Evolutionary conservation across 2,113 vertebrate genomes (phyloP).

Genomic region (Lasiurus borealis): DNA sequence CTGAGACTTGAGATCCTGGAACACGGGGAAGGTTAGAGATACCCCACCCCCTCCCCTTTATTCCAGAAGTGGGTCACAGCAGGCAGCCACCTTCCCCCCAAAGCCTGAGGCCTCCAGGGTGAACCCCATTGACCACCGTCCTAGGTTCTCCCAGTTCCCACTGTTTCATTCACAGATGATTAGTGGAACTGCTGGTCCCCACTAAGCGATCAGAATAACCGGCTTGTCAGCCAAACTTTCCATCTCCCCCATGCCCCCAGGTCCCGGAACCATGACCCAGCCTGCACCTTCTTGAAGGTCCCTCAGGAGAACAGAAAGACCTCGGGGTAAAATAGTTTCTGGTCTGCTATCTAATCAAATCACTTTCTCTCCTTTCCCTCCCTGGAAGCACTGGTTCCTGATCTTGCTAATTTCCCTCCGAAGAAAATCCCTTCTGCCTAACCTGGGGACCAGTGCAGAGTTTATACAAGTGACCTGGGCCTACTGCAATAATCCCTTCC

Average conservation of each 20-base stretch:
- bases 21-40: background rate
- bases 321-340: background rate
- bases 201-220: background rate
- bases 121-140: background rate
- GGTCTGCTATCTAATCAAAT: background rate
- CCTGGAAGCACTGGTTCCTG: background rate
- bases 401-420: background rate
- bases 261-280: background rate
- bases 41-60: background rate
- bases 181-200: background rate
- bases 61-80: background rate
- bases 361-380: background rate
- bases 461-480: background rate
- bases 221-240: background rate
- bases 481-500: too few species aligned
- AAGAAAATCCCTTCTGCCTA: background rate
- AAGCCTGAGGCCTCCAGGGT: background rate
- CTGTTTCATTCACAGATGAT: background rate
- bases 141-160: background rate
- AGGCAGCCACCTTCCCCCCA: background rate
- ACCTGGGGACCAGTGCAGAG: fast-evolving
- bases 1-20: background rate
- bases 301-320: background rate
- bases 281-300: background rate
- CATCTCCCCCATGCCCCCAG: background rate